These are phyloP conservation scores for Ciconia stormi DNA, from an alignment of 2,113 vertebrate species.

Conservation along the genomic window DNA sequence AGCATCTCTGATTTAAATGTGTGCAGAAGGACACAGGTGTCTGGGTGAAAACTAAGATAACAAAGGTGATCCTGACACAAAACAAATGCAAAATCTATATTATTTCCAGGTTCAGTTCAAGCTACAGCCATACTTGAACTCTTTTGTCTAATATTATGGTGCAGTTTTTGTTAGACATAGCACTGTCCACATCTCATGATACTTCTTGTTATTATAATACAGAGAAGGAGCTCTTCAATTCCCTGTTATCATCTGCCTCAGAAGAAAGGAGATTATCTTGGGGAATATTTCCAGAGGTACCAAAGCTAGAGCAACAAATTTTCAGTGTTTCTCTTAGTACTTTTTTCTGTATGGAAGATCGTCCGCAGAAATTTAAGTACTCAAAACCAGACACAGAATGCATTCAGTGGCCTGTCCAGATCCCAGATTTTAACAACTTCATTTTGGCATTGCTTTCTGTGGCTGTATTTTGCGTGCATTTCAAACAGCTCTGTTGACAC, in stretches of 20 bases:
- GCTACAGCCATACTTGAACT: neutral
- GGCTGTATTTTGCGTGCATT: neutral
- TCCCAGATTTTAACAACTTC: neutral
- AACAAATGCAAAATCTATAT: neutral
- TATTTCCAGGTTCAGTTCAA: neutral
- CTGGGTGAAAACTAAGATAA: neutral
- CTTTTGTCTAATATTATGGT: neutral
- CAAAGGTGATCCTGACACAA: neutral
- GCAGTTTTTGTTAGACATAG: neutral
- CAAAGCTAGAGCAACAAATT: neutral
- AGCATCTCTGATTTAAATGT: neutral
- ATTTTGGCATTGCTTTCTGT: neutral
- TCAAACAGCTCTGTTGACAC: neutral
- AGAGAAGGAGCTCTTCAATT: neutral
- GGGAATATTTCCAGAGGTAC: neutral
- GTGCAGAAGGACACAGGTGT: neutral
- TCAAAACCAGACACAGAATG: neutral
- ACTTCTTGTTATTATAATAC: neutral
- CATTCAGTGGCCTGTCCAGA: neutral
- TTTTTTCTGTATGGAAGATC: neutral
- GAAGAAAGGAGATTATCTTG: neutral
- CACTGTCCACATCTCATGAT: neutral
- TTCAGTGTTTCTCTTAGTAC: neutral
- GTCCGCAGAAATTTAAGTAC: neutral
- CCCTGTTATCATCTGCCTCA: neutral